Percentiles rank a stretch among this genome's conserved stretches.
Conservation (phyloP, 2,113 vertebrate species). For the Mugil cephalus region DNA sequence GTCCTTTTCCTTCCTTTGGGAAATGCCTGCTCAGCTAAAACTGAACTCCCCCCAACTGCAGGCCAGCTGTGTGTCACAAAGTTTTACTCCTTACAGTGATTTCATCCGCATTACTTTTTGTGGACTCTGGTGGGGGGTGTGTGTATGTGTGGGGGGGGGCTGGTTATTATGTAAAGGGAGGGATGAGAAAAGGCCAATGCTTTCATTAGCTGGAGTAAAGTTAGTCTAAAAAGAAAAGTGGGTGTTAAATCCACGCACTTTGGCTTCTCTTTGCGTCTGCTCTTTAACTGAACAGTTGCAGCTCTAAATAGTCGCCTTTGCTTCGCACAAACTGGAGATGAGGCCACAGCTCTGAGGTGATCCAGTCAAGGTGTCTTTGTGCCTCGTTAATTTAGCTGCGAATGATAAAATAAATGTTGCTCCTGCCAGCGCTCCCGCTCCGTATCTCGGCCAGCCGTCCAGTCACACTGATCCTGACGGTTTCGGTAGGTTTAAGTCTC, state of each 20-base stretch:
- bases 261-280: not conserved
- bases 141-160: conserved; percentile 17
- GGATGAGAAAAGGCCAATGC: not conserved
- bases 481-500: not conserved
- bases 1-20: conserved; percentile 65
- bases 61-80: conserved; percentile 57
- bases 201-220: conserved; percentile 18
- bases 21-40: conserved; percentile 79
- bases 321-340: conserved; percentile 34
- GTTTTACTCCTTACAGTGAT: conserved; percentile 43
- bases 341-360: conserved; percentile 17
- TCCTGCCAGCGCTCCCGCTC: not conserved
- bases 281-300: conserved; percentile 15
- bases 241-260: conserved; percentile 23
- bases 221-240: conserved; percentile 18
- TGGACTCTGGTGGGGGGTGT: conserved; percentile 22
- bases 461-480: not conserved
- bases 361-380: conserved; percentile 31
- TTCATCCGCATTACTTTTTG: conserved; percentile 37
- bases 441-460: not conserved
- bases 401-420: not conserved
- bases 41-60: conserved; percentile 23
- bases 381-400: conserved; percentile 4
- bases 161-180: conserved; percentile 11
- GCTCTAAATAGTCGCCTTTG: conserved; percentile 16